Conservation (phyloP, 2,113 vertebrate species). For the Pyxicephalus adspersus region DNA sequence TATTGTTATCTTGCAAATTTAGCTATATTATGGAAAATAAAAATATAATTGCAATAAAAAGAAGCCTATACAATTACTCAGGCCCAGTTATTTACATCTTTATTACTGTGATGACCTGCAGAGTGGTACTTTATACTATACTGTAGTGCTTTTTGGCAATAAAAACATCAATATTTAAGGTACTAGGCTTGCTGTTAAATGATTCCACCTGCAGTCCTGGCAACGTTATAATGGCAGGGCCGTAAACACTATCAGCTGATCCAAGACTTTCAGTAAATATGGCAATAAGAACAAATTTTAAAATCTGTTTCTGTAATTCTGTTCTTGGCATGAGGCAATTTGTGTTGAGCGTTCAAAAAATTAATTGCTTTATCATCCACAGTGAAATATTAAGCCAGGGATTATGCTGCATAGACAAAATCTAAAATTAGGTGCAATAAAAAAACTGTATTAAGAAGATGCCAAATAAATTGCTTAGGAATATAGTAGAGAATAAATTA, state of each 20-base stretch:
- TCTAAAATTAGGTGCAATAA: background rate
- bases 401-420: slow-evolving; percentile 24
- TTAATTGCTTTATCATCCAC: slow-evolving; percentile 42
- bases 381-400: slow-evolving; percentile 19
- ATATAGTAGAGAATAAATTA: background rate
- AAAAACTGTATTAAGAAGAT: slow-evolving; percentile 17
- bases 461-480: background rate
- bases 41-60: background rate
- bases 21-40: background rate
- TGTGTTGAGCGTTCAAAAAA: slow-evolving; percentile 36
- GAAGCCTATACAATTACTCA: background rate
- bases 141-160: slow-evolving; percentile 42
- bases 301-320: slow-evolving; percentile 54
- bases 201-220: slow-evolving; percentile 52
- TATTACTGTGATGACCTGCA: slow-evolving; percentile 19
- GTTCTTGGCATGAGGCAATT: slow-evolving; percentile 24
- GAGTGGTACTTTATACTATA: slow-evolving; percentile 14
- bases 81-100: slow-evolving; percentile 45
- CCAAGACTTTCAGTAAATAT: slow-evolving; percentile 52
- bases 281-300: slow-evolving; percentile 41
- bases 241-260: slow-evolving; percentile 46
- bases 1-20: slow-evolving; percentile 11
- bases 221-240: slow-evolving; percentile 12
- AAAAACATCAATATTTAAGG: slow-evolving; percentile 52
- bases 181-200: slow-evolving; percentile 53